These are phyloP conservation scores for Lerista edwardsae DNA, from an alignment of 2,797 vertebrate species.

Conservation along the genomic window DNA sequence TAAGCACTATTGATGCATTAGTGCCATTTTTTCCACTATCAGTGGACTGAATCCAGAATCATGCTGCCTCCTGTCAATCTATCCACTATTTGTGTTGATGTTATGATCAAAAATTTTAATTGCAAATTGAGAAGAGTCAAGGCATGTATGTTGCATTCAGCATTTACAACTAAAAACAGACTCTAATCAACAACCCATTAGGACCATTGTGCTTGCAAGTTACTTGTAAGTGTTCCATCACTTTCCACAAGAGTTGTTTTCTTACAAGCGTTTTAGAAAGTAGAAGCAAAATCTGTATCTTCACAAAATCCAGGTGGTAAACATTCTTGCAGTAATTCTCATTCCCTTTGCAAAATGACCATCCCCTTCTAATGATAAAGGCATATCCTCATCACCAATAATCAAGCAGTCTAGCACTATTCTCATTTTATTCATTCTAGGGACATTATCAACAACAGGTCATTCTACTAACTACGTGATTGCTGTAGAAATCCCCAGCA, in stretches of 20 bases:
- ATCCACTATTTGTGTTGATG: neutral
- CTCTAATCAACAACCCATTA: neutral
- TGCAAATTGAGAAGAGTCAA: neutral
- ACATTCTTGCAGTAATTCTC: neutral
- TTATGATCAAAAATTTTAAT: neutral
- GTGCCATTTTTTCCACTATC: neutral
- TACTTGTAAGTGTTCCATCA: neutral
- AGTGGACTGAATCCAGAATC: no score
- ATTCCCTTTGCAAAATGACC: neutral
- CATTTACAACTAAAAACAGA: neutral
- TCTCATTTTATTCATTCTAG: constrained; percentile 67
- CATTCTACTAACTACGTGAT: constrained; percentile 92
- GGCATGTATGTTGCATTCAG: neutral
- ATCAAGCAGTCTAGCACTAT: neutral
- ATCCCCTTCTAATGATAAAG: neutral
- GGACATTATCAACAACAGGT: constrained; percentile 87
- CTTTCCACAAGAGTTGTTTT: neutral
- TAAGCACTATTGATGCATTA: no score
- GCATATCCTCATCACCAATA: no score
- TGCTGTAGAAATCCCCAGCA: constrained; percentile 87
- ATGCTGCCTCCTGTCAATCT: neutral
- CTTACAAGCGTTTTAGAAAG: neutral
- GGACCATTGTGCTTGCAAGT: neutral
- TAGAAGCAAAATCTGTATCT: neutral
- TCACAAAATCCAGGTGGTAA: neutral